Conservation (phyloP, 2,797 vertebrate genomes). For the Nannoperca obscura region DNA sequence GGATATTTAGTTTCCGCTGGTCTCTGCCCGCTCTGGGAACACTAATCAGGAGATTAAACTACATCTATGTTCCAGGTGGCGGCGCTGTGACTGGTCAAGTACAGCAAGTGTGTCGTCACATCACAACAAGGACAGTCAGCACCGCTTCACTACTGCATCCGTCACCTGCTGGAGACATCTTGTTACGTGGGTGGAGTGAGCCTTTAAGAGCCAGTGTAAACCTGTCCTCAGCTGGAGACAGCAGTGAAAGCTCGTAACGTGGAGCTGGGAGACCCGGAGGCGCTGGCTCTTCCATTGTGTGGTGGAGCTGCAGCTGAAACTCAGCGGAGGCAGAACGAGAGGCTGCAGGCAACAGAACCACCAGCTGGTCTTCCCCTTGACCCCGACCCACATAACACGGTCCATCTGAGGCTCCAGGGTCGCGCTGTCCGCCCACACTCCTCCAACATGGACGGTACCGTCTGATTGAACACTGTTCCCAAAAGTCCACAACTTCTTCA, state of each 20-base stretch:
- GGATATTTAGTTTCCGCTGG: not conserved
- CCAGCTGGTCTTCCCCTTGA: conserved; percentile 29
- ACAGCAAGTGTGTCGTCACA: not conserved
- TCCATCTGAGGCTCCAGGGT: conserved; percentile 5
- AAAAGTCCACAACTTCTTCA: not conserved
- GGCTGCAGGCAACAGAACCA: conserved; percentile 1
- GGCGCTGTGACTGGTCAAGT: not conserved
- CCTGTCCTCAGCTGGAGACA: not conserved
- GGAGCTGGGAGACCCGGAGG: conserved; percentile 5
- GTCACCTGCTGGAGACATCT: too few relatives aligned
- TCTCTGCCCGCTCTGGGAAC: too few relatives aligned
- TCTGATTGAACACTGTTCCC: not conserved
- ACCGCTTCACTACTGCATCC: not conserved
- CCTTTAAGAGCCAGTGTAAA: not conserved
- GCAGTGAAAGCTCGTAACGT: too few relatives aligned
- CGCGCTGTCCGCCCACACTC: conserved; percentile 18
- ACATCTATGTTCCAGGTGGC: not conserved
- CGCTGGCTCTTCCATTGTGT: conserved; percentile 1
- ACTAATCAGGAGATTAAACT: too few relatives aligned
- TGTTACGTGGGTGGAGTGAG: not conserved
- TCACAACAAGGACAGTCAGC: not conserved
- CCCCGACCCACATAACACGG: not conserved
- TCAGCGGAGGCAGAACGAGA: conserved; percentile 15
- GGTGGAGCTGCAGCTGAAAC: conserved; percentile 22
- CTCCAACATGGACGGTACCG: not conserved